Conservation (phyloP, 2,888 invertebrate species). For the Noctua comes region DNA sequence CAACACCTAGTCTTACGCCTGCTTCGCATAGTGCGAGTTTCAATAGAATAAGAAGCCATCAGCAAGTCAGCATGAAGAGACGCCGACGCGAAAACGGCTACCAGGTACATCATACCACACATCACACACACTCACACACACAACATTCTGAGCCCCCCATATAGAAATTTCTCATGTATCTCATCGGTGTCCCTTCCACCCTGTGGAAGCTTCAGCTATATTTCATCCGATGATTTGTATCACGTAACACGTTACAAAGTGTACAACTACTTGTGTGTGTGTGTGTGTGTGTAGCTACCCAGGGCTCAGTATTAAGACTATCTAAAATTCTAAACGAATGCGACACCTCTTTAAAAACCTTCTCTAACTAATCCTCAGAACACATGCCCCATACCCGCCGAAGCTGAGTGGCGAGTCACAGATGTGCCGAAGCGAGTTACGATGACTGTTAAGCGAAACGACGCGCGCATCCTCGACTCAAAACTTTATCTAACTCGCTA, state of each 20-base stretch:
- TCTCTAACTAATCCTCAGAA: background rate
- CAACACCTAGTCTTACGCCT: background rate
- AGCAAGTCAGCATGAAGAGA: too few relatives aligned
- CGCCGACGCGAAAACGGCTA: too few relatives aligned
- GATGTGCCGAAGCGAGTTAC: conserved; percentile 79
- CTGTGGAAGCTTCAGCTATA: too few relatives aligned
- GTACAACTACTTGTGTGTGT: too few relatives aligned
- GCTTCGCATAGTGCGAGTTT: background rate
- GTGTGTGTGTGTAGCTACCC: background rate
- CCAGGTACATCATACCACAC: too few relatives aligned
- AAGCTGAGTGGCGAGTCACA: conserved; percentile 67
- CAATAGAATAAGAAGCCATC: background rate
- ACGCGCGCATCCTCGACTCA: conserved; percentile 62
- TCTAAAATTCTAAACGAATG: background rate
- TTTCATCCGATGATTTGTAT: background rate
- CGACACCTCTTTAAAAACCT: background rate
- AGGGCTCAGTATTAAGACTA: background rate
- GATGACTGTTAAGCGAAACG: conserved; percentile 73
- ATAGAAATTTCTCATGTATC: too few relatives aligned
- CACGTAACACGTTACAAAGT: background rate
- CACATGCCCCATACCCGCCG: conserved; percentile 33
- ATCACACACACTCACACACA: too few relatives aligned
- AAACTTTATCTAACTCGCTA: conserved; percentile 71
- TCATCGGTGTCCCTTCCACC: too few relatives aligned
- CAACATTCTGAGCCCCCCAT: too few relatives aligned